Evolutionary conservation across 2,797 vertebrate species (phyloP), one percentile per base, ranked within the genome.

Genomic region (Sebastes steindachneri): DNA sequence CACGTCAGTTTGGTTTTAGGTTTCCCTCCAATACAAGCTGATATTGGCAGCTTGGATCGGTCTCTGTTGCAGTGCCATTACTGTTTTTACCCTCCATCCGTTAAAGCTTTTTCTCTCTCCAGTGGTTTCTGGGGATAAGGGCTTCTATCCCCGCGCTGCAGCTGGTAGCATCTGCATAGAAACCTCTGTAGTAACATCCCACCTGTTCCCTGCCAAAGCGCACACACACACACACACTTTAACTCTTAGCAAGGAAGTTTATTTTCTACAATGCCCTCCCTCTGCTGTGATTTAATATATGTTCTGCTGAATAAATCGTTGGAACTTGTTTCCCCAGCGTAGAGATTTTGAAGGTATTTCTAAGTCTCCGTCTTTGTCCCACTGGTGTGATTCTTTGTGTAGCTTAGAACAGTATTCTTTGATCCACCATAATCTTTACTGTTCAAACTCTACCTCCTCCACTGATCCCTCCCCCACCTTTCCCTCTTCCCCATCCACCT

Each of bases 11-110:
- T 54, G 64, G 45, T 80, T 83, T 83, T 74, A 25, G 2, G 60
- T 69, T 81, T 83, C 71, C 48, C 68, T 83, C 76, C 21, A n/a
- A 57, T 63, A 57, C 73, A 75, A 37, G 75, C 69, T 66, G 71
- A 77, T 85, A 87, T 89, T 90, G 86, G 87, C 88, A 89, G 85
- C 25, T 26, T 31, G 80, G 83, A 77, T 86, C 66, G 1, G 64
- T 64, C 85, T 85, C 68, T 82, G 86, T 85, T 85, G 74, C 74
- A 23, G 58, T 74, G 88, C 84, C 87, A 80, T 86, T 62, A 54
- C 85, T 91, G 86, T 91, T 90, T 91, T 89, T 83, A 89, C 75
- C 82, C 66, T 68, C 69, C 83, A 75, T 87, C 73, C 75, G 35
- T 87, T 91, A 86, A 84, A 91, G 86, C 87, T 89, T 62, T 41